phyloP scores from a whole-genome alignment of 2,797 vertebrate species.

The Novumbra hubbsi region DNA sequence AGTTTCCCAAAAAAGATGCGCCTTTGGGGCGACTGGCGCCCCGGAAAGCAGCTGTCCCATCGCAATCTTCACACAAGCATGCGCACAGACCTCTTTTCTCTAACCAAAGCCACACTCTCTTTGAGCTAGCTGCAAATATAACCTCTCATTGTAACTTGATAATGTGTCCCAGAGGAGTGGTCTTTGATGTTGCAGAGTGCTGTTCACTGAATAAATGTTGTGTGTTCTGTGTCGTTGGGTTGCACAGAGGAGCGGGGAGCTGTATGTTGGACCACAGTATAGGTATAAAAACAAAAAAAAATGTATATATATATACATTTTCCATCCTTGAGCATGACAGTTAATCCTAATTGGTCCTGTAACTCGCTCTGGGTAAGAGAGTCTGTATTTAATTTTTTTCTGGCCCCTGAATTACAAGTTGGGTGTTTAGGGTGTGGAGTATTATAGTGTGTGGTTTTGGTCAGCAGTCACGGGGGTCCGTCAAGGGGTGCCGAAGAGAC shows the following conservation, averaged over 20 bases:
- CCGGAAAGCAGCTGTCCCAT: slow-evolving; percentile 23
- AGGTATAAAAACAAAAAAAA: too few species aligned
- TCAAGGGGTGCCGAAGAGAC: too few species aligned
- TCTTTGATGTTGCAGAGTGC: slow-evolving; percentile 28
- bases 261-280: neutral
- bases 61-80: slow-evolving; percentile 10
- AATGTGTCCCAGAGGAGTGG: slow-evolving; percentile 19
- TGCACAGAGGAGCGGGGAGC: neutral
- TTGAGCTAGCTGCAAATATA: slow-evolving; percentile 18
- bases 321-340: too few species aligned
- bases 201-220: slow-evolving; percentile 17
- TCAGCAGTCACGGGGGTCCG: too few species aligned
- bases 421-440: too few species aligned
- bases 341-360: too few species aligned
- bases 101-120: slow-evolving; percentile 30
- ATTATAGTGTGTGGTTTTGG: too few species aligned
- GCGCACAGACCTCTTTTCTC: slow-evolving; percentile 25
- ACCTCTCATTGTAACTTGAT: slow-evolving; percentile 30
- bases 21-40: slow-evolving; percentile 16
- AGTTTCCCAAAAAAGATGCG: slow-evolving; percentile 7
- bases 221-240: slow-evolving; percentile 6
- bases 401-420: too few species aligned
- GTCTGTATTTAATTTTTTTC: too few species aligned
- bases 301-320: too few species aligned
- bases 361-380: too few species aligned